Evolutionary conservation across 2,113 vertebrate species (phyloP), one percentile per base, ranked within the genome.

Genomic region (Channa maculata): DNA sequence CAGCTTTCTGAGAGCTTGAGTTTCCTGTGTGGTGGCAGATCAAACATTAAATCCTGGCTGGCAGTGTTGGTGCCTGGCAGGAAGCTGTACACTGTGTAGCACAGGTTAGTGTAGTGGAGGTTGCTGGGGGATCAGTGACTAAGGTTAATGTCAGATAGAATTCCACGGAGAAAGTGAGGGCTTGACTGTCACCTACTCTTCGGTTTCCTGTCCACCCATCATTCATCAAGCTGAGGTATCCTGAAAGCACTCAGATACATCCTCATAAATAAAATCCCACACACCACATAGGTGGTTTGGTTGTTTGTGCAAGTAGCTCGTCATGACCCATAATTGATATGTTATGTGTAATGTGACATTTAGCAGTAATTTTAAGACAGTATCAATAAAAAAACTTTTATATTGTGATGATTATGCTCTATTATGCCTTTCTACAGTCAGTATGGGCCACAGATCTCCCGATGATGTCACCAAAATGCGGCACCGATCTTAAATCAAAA

Each of bases 121-220:
- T 63, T 78, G 39, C 48, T 57, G 43, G 65, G 80, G 73, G 69
- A 82, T 78, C 74, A 55, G 63, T 33, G 45, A 52, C 64, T 8
- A 63, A 68, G 70, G 57, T 48, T 86, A 58, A 66, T 61, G 64
- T 85, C 79, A 85, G 77, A 77, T 71, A 64, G 80, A 76, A 58
- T 77, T 86, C 79, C 65, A 76, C 48, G 83, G 65, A 72, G 66
- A 61, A 58, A 77, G 65, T 39, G 50, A 84, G 73, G 57, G 66
- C 65, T 69, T 36, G 55, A 36, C 9, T 79, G 77, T 70, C 82
- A 82, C 86, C 77, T 80, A 67, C 65, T 84, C 73, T 74, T 80
- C 74, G 60, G 79, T 78, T 76, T 74, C 39, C 52, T 58, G 37
- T 75, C 62, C 45, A 68, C 34, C 57, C 60, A 53, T 72, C 53